These are phyloP conservation scores for Parazoanthus atlanticus DNA, from an alignment of 92 coral and sea anemone species.

Conservation along the genomic window DNA sequence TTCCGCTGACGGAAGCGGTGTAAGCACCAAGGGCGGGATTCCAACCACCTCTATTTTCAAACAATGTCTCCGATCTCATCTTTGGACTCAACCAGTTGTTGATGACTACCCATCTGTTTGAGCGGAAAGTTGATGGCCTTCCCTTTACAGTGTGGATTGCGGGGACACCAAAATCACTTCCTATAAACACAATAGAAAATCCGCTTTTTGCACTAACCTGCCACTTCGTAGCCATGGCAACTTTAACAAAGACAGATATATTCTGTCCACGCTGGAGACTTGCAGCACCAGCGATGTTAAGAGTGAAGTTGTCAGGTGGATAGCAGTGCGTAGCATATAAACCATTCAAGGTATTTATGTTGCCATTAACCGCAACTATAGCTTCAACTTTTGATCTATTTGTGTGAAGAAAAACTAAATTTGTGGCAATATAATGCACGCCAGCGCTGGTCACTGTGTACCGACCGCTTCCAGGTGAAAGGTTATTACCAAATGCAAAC, in stretches of 20 bases:
- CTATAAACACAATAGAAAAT: constrained; percentile 60
- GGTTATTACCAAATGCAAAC: constrained; percentile 48
- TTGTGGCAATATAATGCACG: constrained; percentile 62
- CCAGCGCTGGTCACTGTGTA: constrained; percentile 49
- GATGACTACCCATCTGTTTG: constrained; percentile 54
- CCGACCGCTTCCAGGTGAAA: constrained; percentile 24
- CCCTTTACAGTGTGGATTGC: constrained; percentile 58
- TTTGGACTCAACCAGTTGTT: constrained; percentile 48
- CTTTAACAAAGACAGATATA: constrained; percentile 52
- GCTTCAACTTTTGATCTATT: constrained; percentile 39
- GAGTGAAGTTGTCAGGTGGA: constrained; percentile 57
- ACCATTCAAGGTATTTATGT: constrained; percentile 40
- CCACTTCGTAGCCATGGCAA: constrained; percentile 19
- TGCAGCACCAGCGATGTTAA: constrained; percentile 62
- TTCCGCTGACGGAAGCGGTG: constrained; percentile 54
- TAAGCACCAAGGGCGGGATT: constrained; percentile 52
- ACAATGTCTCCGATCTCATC: constrained; percentile 3
- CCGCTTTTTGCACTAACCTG: constrained; percentile 52
- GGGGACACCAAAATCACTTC: constrained; percentile 57
- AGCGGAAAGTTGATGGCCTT: constrained; percentile 17
- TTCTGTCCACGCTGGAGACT: constrained; percentile 52
- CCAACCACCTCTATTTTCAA: constrained; percentile 58
- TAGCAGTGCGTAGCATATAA: constrained; percentile 42
- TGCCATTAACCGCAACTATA: constrained; percentile 50
- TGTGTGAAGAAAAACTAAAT: constrained; percentile 41